A percentile compares a stretch with the other conserved stretches of the same genome.
These are phyloP conservation scores for Cyphomyrus plagiostoma DNA, from an alignment of 2,113 vertebrate genomes.

Conservation along the genomic window DNA sequence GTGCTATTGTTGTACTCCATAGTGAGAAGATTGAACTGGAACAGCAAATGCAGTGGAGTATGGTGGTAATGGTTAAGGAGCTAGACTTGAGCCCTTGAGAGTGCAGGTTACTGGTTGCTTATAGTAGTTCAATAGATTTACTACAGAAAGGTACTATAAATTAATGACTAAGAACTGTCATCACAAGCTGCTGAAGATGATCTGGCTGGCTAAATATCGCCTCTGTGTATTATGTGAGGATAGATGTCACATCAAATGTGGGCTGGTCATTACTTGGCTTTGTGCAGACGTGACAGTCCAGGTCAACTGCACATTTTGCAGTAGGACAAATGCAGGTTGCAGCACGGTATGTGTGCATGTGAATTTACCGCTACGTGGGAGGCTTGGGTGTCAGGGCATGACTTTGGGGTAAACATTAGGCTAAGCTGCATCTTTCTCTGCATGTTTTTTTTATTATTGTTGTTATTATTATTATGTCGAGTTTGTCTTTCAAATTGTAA, in stretches of 20 bases:
- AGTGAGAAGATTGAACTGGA: neutral
- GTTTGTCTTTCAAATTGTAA: neutral
- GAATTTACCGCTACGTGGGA: neutral
- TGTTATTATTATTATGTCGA: neutral
- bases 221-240: neutral
- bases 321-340: neutral
- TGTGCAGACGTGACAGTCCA: neutral
- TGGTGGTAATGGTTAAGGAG: neutral
- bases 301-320: neutral
- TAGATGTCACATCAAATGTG: neutral
- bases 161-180: neutral
- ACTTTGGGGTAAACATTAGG: neutral
- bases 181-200: neutral
- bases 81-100: neutral
- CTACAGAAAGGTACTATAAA: neutral
- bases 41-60: neutral
- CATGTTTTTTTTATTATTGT: neutral
- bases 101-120: neutral
- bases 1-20: neutral
- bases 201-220: neutral
- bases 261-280: neutral
- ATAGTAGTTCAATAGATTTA: neutral
- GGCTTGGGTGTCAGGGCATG: neutral
- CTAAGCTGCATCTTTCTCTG: neutral
- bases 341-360: neutral